Base-by-base conservation (phyloP, 1,140 invertebrate genomes). In the Drosophila sucinea region DNA sequence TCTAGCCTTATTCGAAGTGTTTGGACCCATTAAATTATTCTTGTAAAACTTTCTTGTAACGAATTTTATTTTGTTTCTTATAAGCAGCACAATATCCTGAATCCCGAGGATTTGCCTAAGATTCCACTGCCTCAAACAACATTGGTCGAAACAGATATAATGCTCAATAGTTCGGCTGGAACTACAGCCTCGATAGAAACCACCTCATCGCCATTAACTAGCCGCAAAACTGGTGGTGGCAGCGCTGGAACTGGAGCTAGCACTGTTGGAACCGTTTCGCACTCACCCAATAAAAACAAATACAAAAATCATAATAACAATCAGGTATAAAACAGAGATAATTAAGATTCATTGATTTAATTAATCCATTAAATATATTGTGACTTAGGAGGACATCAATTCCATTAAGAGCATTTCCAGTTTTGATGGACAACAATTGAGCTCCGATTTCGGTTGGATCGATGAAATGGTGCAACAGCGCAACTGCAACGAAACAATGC, bases 321-420 rank as follows among this genome's bases (percentile, higher is more conserved):
- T 57, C 83, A 87, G 76, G 81, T 79, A 47, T 17, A 47, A 11
- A 63, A 54, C 25, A 41, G 7, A 58, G 6, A 55, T 1, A n/a
- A 17, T 3, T 23, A n/a, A 23, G 1, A 41, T 2, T 10, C 62
- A 33, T 30, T 25, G 27, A 27, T 30, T 54, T 27, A 55, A n/a
- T 47, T 29, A 1, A 11, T 27, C 0, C 2, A 23, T 44, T 10
- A 17, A 17, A 17, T 17, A 17, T 17, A 47, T 23, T 6, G 1
- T 47, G 11, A 5, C 35, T 32, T 40, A 91, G 90, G 90, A 89
- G 67, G 90, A 91, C 35, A 86, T 91, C 17, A 91, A 91, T 73
- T 91, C 90, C 1, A 91, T 91, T 25, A 87, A 91, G 57, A 91
- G 90, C 70, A 73, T 91, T 67, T 70, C 80, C 11, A 91, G 87